These are phyloP conservation scores for Epinephelus coioides DNA, from an alignment of 2,797 vertebrate species.

Conservation along the genomic window DNA sequence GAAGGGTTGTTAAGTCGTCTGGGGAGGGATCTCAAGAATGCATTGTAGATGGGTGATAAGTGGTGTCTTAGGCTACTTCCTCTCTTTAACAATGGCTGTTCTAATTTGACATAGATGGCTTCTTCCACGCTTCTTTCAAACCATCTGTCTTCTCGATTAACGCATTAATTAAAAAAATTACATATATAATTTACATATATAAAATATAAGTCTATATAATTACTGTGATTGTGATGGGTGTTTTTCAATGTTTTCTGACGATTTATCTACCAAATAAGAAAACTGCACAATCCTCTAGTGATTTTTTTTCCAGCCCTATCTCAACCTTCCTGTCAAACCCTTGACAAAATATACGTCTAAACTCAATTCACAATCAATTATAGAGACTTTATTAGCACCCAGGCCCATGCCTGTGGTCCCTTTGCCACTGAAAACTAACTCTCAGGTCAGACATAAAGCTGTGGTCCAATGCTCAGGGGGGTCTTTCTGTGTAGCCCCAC, in stretches of 20 bases:
- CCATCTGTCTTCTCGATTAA: too few species aligned
- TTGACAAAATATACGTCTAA: conserved; percentile 22
- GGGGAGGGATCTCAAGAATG: too few species aligned
- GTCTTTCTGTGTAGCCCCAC: conserved; percentile 41
- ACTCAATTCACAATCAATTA: conserved; percentile 48
- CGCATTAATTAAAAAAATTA: too few species aligned
- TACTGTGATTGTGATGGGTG: background rate
- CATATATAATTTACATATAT: too few species aligned
- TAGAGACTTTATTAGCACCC: conserved; percentile 55
- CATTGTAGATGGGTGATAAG: too few species aligned
- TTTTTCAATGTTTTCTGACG: background rate
- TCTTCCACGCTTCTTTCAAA: too few species aligned
- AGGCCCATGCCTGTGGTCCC: conserved; percentile 27
- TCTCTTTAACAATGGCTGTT: too few species aligned
- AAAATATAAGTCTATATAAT: too few species aligned
- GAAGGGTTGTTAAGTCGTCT: too few species aligned
- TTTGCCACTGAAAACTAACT: conserved; percentile 30
- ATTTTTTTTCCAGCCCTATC: background rate
- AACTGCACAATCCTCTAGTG: background rate
- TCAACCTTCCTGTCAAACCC: conserved; percentile 4
- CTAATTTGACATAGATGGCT: too few species aligned
- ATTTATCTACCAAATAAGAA: background rate
- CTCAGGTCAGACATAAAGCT: conserved; percentile 51
- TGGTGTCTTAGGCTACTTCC: too few species aligned
- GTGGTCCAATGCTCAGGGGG: conserved; percentile 47